Conservation (phyloP, 2,888 invertebrate genomes). For the Ischnus inquisitorius region DNA sequence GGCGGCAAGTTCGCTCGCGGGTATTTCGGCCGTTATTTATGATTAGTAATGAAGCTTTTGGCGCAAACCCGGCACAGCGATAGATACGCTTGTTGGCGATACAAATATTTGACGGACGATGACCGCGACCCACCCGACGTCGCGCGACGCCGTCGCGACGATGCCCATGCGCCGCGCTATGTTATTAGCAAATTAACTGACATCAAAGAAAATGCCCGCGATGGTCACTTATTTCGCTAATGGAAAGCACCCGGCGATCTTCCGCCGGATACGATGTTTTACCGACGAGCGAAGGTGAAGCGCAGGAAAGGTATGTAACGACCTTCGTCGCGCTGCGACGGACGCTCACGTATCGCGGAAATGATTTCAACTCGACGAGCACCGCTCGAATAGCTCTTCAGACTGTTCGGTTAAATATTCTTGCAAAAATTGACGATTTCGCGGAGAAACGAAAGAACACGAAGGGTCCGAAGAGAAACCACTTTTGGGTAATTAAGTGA, state of each 20-base stretch:
- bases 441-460: slow-evolving; percentile 8
- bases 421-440: slow-evolving; percentile 16
- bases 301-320: slow-evolving; percentile 4
- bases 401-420: slow-evolving; percentile 4
- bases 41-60: slow-evolving; percentile 78
- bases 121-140: slow-evolving; percentile 24
- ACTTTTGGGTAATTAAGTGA: slow-evolving; percentile 26
- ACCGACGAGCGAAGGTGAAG: slow-evolving; percentile 36
- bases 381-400: slow-evolving; percentile 7
- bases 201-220: slow-evolving; percentile 85
- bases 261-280: slow-evolving; percentile 33
- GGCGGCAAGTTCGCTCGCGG: background rate
- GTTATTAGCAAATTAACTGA: slow-evolving; percentile 86
- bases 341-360: slow-evolving; percentile 10
- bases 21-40: slow-evolving; percentile 56
- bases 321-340: background rate
- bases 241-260: slow-evolving; percentile 73
- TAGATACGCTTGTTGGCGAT: slow-evolving; percentile 79
- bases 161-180: slow-evolving; percentile 73
- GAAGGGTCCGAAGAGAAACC: background rate
- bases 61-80: slow-evolving; percentile 75
- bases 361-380: slow-evolving; percentile 30
- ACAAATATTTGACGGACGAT: slow-evolving; percentile 85
- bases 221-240: slow-evolving; percentile 83
- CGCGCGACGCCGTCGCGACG: slow-evolving; percentile 68